Evolutionary conservation across 2,888 invertebrate species (phyloP), one percentile per base, ranked within the genome.

Genomic region (Lasius fuliginosus): DNA sequence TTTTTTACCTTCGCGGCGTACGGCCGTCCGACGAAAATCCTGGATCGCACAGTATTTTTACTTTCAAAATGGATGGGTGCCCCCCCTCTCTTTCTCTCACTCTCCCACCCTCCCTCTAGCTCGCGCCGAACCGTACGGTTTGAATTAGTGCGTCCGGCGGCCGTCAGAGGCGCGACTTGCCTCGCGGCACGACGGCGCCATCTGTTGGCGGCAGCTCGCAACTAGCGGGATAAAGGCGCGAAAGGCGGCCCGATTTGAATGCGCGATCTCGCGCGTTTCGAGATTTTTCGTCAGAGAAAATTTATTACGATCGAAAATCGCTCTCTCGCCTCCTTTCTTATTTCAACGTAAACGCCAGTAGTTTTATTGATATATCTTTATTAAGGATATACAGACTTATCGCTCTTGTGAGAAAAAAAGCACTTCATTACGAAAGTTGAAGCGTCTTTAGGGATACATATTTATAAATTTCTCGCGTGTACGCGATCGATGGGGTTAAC

Each of bases 201-300:
- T 87, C 90, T 90, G 1, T 9, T 60, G 83, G 18, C 15, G 15
- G 0, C 30, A 23, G 8, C n/a, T 6, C 40, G 97, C 97, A 97
- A 96, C 97, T 97, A 94, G 27, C 18, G 15, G 15, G 5, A 9
- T n/a, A 12, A 8, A 40, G 11, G n/a, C 77, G 77, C 40, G 68
- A 30, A n/a, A 56, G 1, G 18, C 15, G 27, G 0, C 5, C 9
- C 1, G 3, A 18, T 73, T 58, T 30, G 11, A 73, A 30, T 27
- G 23, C 6, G 8, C 3, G 6, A 1, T 18, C 46, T n/a, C 8
- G 1, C 5, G 6, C 12, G 56, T n/a, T 18, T 4, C n/a, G 33
- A 33, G 33, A 33, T 33, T 33, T 23, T 23, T 23, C 23, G 23
- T 23, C 23, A 23, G 23, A 23, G 23, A 23, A 23, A 23, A 23